Conservation (phyloP, 2,888 invertebrate species). For the Cosmopolites sordidus region DNA sequence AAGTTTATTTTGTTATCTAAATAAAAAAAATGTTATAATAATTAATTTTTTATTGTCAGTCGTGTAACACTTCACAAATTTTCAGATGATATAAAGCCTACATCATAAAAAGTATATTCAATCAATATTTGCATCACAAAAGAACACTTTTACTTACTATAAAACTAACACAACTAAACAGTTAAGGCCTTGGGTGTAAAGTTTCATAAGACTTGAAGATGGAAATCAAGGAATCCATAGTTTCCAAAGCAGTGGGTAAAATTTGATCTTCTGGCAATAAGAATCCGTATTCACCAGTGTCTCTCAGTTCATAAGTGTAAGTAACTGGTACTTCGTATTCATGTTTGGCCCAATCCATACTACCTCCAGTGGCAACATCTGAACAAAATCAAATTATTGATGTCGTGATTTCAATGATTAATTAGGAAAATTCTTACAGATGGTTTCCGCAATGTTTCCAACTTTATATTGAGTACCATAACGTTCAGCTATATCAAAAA, state of each 20-base stretch:
- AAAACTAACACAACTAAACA: too few relatives aligned
- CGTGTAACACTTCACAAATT: too few relatives aligned
- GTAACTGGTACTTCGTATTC: slow-evolving; percentile 60
- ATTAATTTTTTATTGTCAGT: too few relatives aligned
- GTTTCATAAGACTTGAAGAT: slow-evolving; percentile 19
- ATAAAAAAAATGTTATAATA: too few relatives aligned
- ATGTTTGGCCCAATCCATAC: slow-evolving; percentile 74
- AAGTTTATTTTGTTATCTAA: too few relatives aligned
- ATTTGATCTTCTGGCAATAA: slow-evolving; percentile 64
- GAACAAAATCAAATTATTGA: background rate
- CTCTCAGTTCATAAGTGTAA: slow-evolving; percentile 67
- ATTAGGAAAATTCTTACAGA: slow-evolving; percentile 39
- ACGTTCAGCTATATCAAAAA: slow-evolving; percentile 39
- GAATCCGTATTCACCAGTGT: slow-evolving; percentile 64
- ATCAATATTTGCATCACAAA: too few relatives aligned
- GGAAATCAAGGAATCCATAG: slow-evolving; percentile 48
- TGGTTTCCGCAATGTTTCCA: slow-evolving; percentile 49
- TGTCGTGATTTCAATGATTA: too few relatives aligned
- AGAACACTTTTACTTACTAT: too few relatives aligned
- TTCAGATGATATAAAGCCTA: too few relatives aligned
- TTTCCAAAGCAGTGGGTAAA: slow-evolving; percentile 57
- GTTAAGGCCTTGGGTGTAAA: slow-evolving; percentile 12
- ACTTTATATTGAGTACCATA: slow-evolving; percentile 48
- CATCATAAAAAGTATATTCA: too few relatives aligned
- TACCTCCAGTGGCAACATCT: slow-evolving; percentile 65